A percentile compares a stretch with the other conserved stretches of the same genome.
Evolutionary conservation across 2,113 vertebrate species (phyloP).

Genomic region (Nycticorax nycticorax): DNA sequence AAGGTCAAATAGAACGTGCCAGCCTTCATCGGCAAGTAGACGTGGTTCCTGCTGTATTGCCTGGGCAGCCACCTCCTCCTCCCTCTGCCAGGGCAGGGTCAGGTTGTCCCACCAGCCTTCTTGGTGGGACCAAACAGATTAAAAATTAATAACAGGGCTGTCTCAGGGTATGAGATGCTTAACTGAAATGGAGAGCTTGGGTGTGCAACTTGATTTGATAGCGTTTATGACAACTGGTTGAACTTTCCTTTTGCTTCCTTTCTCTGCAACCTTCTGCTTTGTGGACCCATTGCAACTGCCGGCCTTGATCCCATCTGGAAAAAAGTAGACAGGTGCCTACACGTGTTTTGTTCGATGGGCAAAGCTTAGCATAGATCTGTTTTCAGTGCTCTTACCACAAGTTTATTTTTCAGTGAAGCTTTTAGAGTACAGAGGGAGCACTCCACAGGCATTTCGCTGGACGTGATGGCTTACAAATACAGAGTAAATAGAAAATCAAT

Average conservation of each 20-base stretch:
- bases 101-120: not conserved
- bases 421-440: not conserved
- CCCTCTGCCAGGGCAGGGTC: not conserved
- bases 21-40: not conserved
- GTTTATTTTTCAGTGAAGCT: not conserved
- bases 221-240: not conserved
- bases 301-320: not conserved
- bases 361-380: not conserved
- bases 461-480: not conserved
- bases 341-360: not conserved
- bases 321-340: rapidly evolving
- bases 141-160: not conserved
- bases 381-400: not conserved
- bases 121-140: not conserved
- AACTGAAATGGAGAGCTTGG: not conserved
- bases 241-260: not conserved
- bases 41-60: rapidly evolving
- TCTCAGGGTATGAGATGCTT: not conserved
- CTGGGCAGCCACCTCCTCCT: not conserved
- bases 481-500: not conserved
- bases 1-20: rapidly evolving
- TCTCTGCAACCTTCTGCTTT: not conserved
- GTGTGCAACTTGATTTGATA: not conserved
- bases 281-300: not conserved
- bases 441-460: not conserved